phyloP scores from a whole-genome alignment of 2,888 invertebrate genomes.

The Coelinius sp. region DNA sequence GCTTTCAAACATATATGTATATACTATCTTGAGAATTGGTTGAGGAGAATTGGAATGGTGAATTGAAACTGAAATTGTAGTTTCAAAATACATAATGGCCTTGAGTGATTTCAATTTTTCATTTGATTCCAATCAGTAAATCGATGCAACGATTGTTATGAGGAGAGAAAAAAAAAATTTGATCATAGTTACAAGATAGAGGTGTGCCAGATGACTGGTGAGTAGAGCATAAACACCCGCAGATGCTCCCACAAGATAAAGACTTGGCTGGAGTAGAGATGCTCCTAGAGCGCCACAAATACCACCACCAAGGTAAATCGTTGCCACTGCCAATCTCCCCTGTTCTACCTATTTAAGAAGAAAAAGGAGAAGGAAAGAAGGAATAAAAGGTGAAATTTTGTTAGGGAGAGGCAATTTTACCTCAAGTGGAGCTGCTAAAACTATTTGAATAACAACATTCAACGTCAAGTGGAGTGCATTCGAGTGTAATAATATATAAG shows the following conservation, averaged over 20 bases:
- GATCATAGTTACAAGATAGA: slow-evolving; percentile 76
- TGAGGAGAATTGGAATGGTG: too few species aligned
- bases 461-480: slow-evolving; percentile 82
- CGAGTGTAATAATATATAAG: slow-evolving; percentile 86
- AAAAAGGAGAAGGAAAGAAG: not conserved
- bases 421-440: slow-evolving; percentile 67
- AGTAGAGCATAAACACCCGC: slow-evolving; percentile 92
- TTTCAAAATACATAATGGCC: too few species aligned
- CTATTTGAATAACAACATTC: slow-evolving; percentile 81
- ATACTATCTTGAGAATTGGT: too few species aligned
- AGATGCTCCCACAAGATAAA: slow-evolving; percentile 88
- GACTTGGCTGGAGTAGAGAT: slow-evolving; percentile 80
- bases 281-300: slow-evolving; percentile 83
- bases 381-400: not conserved
- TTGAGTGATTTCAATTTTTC: too few species aligned
- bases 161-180: not conserved
- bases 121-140: too few species aligned
- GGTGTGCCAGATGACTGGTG: slow-evolving; percentile 88
- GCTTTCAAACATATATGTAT: too few species aligned
- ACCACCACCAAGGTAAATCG: slow-evolving; percentile 83
- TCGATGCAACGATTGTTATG: too few species aligned
- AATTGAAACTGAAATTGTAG: too few species aligned
- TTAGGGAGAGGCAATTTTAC: slow-evolving; percentile 51
- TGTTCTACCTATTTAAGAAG: slow-evolving; percentile 76
- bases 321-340: slow-evolving; percentile 79